phyloP scores from a whole-genome alignment of 2,797 vertebrate species.

The Etheostoma perlongum region DNA sequence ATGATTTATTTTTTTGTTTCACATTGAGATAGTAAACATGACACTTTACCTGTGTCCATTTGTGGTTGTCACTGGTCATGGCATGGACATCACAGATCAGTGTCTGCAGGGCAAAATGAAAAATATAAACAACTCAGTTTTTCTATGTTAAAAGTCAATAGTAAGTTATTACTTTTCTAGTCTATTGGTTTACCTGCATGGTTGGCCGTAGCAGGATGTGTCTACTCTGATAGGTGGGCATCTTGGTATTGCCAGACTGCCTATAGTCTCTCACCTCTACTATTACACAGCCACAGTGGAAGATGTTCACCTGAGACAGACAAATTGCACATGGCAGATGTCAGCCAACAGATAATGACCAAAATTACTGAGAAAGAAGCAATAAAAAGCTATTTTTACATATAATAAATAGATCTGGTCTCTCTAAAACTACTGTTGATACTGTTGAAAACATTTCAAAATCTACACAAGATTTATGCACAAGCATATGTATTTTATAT shows the following conservation, averaged over 20 bases:
- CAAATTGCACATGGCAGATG: neutral
- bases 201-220: constrained; percentile 96
- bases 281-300: constrained; percentile 98
- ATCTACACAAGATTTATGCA: neutral
- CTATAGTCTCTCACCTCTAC: constrained; percentile 98
- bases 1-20: neutral
- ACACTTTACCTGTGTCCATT: constrained; percentile 95
- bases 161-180: neutral
- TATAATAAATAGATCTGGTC: neutral
- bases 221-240: constrained; percentile 94
- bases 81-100: constrained; percentile 97
- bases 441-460: neutral
- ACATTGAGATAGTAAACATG: neutral
- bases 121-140: neutral
- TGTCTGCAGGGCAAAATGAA: constrained; percentile 75
- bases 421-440: neutral
- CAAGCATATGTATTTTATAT: no score
- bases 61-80: constrained; percentile 99
- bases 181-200: constrained; percentile 90
- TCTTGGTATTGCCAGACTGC: constrained; percentile 94
- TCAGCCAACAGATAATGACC: constrained; percentile 14
- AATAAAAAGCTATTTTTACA: neutral
- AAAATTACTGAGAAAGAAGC: neutral
- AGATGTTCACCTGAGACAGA: constrained; percentile 94
- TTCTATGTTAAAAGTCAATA: neutral